phyloP scores from a whole-genome alignment of 2,113 vertebrate genomes.

The Acrocephalus arundinaceus region DNA sequence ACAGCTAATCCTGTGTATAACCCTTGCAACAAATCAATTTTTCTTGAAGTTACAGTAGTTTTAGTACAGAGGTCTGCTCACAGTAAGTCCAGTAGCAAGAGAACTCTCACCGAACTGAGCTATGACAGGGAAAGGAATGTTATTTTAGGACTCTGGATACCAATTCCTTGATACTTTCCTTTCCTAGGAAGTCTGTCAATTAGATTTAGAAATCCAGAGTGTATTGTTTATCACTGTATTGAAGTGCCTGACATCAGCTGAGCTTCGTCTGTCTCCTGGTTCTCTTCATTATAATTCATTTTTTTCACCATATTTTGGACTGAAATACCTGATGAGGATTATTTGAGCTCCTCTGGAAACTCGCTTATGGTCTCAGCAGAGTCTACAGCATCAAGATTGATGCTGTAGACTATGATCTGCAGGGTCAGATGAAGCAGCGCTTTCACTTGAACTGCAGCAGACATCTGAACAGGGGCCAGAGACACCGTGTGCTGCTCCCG shows the following conservation, averaged over 20 bases:
- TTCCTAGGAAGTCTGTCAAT: constrained; percentile 47
- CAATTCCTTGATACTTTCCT: not conserved
- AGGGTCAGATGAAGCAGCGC: not conserved
- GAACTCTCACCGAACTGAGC: not conserved
- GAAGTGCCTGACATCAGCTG: not conserved
- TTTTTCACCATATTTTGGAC: constrained; percentile 28
- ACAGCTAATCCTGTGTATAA: not conserved
- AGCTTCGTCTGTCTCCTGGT: not conserved
- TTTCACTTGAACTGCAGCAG: not conserved
- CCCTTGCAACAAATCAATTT: not conserved
- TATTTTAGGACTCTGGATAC: not conserved
- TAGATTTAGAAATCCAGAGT: constrained; percentile 33
- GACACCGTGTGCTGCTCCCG: not conserved
- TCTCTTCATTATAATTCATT: not conserved
- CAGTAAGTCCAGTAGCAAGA: not conserved
- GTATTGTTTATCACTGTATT: constrained; percentile 16
- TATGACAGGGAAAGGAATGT: not conserved
- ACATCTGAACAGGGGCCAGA: not conserved
- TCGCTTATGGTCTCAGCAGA: constrained; percentile 32
- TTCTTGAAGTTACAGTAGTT: not conserved
- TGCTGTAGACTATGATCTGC: not conserved
- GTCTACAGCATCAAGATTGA: not conserved
- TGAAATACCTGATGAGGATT: not conserved
- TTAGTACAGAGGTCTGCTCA: not conserved
- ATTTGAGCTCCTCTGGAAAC: constrained; percentile 46